phyloP scores from a whole-genome alignment of 2,888 invertebrate species.

The Andrena flavipes region DNA sequence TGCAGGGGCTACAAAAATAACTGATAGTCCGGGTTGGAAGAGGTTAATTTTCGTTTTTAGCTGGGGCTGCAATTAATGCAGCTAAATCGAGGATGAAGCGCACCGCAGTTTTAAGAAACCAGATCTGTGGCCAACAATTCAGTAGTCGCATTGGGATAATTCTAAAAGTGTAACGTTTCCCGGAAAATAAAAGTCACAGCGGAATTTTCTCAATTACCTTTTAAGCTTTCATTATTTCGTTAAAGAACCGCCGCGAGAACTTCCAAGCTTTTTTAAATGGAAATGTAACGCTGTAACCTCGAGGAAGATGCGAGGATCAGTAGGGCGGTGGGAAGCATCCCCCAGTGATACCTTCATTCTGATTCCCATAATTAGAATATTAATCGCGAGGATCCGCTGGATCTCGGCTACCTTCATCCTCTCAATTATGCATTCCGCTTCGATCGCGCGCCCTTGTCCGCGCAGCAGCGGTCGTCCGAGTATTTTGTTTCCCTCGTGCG shows the following conservation, averaged over 20 bases:
- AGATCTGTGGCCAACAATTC: background rate
- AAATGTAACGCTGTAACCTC: background rate
- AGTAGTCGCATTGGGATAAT: background rate
- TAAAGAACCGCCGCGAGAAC: slow-evolving; percentile 1
- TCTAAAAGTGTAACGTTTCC: background rate
- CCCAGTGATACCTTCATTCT: slow-evolving; percentile 38
- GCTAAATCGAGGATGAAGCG: background rate
- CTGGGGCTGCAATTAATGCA: background rate
- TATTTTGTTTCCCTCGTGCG: slow-evolving; percentile 50
- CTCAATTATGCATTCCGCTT: slow-evolving; percentile 52
- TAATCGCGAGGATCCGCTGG: slow-evolving; percentile 42
- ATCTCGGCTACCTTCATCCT: slow-evolving; percentile 17
- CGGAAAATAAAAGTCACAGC: background rate
- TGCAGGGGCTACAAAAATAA: background rate
- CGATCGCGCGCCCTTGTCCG: slow-evolving; percentile 24
- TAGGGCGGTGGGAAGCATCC: slow-evolving; percentile 4
- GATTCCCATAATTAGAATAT: slow-evolving; percentile 58
- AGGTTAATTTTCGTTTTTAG: background rate
- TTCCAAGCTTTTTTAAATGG: background rate
- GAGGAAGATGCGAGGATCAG: slow-evolving; percentile 7
- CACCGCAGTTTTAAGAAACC: background rate
- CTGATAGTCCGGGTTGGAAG: background rate
- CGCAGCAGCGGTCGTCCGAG: slow-evolving; percentile 4
- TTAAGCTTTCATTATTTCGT: slow-evolving; percentile 14
- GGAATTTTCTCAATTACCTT: background rate